Evolutionary conservation across 1,140 invertebrate species (phyloP).

Genomic region (Hyphantria cunea): DNA sequence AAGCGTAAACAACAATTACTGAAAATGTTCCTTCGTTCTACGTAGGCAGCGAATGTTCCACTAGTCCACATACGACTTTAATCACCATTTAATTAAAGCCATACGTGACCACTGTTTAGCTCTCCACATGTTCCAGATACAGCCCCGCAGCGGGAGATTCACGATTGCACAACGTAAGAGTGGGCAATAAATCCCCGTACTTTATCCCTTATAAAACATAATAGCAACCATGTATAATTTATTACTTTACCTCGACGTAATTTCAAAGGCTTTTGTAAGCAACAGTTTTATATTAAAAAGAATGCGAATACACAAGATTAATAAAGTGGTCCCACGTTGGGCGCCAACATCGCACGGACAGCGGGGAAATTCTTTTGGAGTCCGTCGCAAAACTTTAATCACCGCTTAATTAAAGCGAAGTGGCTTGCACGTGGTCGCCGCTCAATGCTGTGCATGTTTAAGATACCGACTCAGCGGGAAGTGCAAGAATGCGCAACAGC

Average conservation of each 20-base stretch:
- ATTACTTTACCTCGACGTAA: constrained; percentile 8
- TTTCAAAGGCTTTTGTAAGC: constrained; percentile 1
- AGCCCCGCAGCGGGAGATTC: constrained; percentile 13
- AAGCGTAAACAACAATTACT: constrained; percentile 35
- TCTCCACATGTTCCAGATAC: constrained; percentile 25
- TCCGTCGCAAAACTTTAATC: constrained; percentile 55
- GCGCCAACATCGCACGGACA: constrained; percentile 33
- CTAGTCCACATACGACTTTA: constrained; percentile 40
- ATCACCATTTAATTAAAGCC: constrained; percentile 65
- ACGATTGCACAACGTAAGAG: constrained; percentile 19
- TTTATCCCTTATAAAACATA: constrained; percentile 24
- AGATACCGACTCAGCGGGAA: constrained; percentile 21
- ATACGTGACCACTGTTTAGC: constrained; percentile 49
- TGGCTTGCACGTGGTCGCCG: constrained; percentile 46
- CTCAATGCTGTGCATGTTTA: constrained; percentile 20
- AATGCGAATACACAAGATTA: constrained; percentile 26
- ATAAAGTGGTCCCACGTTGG: constrained; percentile 40
- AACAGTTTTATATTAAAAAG: constrained; percentile 9
- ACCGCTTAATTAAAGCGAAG: constrained; percentile 64
- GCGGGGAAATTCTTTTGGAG: constrained; percentile 34
- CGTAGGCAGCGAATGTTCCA: constrained; percentile 27
- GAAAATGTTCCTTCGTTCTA: constrained; percentile 36
- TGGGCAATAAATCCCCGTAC: constrained; percentile 12
- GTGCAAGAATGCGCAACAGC: constrained; percentile 12
- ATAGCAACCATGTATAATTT: constrained; percentile 26